Percentiles rank a stretch among this genome's conserved stretches.
Conservation (phyloP, 2,113 vertebrate genomes). For the human region GRCh38 chr13:30431001-30431500, state of each 20-base stretch:
- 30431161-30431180: not conserved
- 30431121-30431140: not conserved
- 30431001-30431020: not conserved
- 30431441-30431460: not conserved
- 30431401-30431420: constrained; percentile 12
- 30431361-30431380: constrained; percentile 21
- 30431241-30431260: constrained; percentile 10
- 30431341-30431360: not conserved
- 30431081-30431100: not conserved
- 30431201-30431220: not conserved
- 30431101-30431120: too few relatives aligned
- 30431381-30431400: not conserved
- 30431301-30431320: not conserved
- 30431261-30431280: not conserved
- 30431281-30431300: not conserved
- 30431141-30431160: not conserved
- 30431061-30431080: not conserved
- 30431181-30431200: not conserved
- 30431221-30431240: not conserved
- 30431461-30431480: constrained; percentile 43
- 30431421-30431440: not conserved
- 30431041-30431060: not conserved
- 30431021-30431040: not conserved
- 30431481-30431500: constrained; percentile 60
- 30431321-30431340: not conserved